Evolutionary conservation across 2,888 invertebrate genomes (phyloP), one percentile per base, ranked within the genome.

Genomic region (Blastobasis adustella): DNA sequence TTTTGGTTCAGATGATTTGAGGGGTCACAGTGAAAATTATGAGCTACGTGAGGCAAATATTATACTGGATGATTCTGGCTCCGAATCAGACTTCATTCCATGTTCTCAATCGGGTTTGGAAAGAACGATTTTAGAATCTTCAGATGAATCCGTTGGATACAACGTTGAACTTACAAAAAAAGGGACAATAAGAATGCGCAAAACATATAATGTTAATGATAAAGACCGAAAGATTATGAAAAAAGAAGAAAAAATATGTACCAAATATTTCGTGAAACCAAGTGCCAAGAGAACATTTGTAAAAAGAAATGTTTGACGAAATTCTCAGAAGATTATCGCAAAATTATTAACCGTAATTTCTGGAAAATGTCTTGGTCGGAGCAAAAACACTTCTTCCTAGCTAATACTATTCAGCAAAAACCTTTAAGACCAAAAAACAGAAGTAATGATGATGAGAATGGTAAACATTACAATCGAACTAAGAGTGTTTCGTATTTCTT

Each of bases 191-290:
- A 57, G 53, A 42, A 54, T 54, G 47, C 45, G 51, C 6, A 53
- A 57, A 51, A 40, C 6, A 52, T 54, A 51, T 54, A 43, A 52
- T 46, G 39, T 58, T 50, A 58, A 50, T 46, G 4, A 50, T n/a
- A 58, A 58, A 42, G 53, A 56, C 44, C 55, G 55, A n/a, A 55
- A 56, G 42, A 52, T 45, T 54, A 38, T 46, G 9, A 56, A 54
- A 10, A 44, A 42, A 7, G 53, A 56, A n/a, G 45, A 55, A 51
- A 55, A 54, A 57, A 56, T 55, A 37, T 49, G 6, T 46, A 49
- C 5, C 42, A 56, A 59, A 52, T 58, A 58, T 57, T 56, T 37
- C 47, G 57, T 57, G n/a, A 59, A 57, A 57, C 46, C 52, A 40
- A 3, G 54, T 59, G 57, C 45, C 51, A 45, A 40, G 54, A 56